Evolutionary conservation across 2,797 vertebrate species (phyloP).

Genomic region (Strix occidentalis): DNA sequence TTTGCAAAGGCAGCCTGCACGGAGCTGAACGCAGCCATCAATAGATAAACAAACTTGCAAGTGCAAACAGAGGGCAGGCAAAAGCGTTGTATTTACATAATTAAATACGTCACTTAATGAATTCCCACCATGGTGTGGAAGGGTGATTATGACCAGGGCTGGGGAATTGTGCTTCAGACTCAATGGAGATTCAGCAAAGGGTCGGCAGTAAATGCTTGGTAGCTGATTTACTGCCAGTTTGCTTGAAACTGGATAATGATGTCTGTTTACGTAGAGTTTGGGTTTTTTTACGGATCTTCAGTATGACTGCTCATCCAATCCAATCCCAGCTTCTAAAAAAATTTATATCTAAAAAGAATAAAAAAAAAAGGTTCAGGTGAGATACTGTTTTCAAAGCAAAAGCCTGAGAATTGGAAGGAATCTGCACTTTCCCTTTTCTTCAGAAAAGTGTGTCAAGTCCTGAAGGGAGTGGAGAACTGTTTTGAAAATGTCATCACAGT

Average conservation of each 20-base stretch:
- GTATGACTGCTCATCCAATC: not conserved
- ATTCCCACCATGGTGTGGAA: not conserved
- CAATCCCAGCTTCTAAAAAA: not conserved
- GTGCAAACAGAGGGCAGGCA: not conserved
- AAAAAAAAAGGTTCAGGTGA: rapidly evolving
- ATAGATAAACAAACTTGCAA: not conserved
- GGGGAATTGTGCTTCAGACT: not conserved
- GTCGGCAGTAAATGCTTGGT: not conserved
- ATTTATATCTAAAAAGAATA: not conserved
- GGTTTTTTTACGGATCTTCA: not conserved
- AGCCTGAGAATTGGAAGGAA: not conserved
- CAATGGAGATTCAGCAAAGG: not conserved
- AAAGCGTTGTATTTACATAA: not conserved
- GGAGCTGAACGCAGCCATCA: not conserved
- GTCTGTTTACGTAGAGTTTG: not conserved
- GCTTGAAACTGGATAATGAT: not conserved
- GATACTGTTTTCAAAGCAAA: not conserved
- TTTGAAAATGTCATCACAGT: not conserved
- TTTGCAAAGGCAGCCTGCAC: not conserved
- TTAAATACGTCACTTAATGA: not conserved
- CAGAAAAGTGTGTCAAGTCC: not conserved
- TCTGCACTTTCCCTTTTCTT: not conserved
- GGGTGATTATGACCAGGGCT: not conserved
- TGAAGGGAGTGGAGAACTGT: not conserved
- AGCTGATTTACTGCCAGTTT: not conserved